A percentile compares a stretch with the other conserved stretches of the same genome.
phyloP scores from a whole-genome alignment of 2,113 vertebrate genomes.

The Piaya cayana region DNA sequence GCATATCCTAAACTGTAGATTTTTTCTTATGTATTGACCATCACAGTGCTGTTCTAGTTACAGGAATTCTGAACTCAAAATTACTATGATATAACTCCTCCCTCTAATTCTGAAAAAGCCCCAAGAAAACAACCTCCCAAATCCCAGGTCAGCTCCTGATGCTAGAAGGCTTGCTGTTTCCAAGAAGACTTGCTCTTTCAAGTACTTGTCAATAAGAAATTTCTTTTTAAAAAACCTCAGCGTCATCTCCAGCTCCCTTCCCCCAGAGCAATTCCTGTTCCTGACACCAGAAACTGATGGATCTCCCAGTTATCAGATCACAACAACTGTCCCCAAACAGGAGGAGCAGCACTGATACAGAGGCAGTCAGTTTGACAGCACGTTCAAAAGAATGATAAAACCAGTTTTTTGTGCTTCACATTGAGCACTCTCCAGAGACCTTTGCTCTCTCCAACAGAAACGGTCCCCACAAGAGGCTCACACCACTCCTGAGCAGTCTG shows the following conservation, averaged over 20 bases:
- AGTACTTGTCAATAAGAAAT: not conserved
- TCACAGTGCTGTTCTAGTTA: not conserved
- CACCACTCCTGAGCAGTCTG: not conserved
- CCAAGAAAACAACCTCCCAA: not conserved
- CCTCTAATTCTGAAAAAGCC: not conserved
- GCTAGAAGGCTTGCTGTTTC: not conserved
- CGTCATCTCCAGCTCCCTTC: not conserved
- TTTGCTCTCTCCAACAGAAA: not conserved
- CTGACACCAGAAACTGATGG: not conserved
- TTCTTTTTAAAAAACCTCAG: not conserved
- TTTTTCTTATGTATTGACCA: not conserved
- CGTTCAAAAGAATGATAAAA: not conserved
- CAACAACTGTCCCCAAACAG: not conserved
- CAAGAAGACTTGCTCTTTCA: not conserved
- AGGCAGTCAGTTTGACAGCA: not conserved
- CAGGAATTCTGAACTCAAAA: not conserved
- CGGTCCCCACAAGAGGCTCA: not conserved
- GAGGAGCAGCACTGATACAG: fast-evolving
- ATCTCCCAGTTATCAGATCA: not conserved
- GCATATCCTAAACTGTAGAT: not conserved
- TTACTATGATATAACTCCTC: not conserved
- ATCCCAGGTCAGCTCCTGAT: not conserved
- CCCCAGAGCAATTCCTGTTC: not conserved
- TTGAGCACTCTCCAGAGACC: not conserved
- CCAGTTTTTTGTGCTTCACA: not conserved